Conservation (phyloP, 2,888 invertebrate genomes). For the Plusia festucae region DNA sequence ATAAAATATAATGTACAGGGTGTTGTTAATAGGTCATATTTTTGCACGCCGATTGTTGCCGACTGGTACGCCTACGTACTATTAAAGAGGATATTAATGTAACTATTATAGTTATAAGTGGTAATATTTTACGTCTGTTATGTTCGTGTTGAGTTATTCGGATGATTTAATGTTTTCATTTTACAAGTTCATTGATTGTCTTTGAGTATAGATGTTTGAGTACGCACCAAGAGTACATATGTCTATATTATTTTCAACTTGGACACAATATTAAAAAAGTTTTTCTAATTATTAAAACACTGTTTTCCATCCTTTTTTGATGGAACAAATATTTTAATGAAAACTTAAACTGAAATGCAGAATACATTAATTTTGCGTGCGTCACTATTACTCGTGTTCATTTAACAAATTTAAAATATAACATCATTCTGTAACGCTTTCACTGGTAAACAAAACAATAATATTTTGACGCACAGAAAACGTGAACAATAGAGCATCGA, state of each 20-base stretch:
- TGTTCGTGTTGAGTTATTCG: slow-evolving; percentile 36
- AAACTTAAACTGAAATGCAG: background rate
- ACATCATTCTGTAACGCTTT: background rate
- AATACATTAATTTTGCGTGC: too few relatives aligned
- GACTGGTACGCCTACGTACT: slow-evolving; percentile 53
- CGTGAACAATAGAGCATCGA: background rate
- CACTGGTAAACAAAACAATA: background rate
- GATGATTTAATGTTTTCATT: slow-evolving; percentile 5
- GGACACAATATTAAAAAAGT: too few relatives aligned
- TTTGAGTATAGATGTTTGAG: background rate
- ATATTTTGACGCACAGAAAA: background rate
- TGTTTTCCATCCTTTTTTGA: too few relatives aligned
- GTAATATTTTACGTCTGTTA: slow-evolving; percentile 42
- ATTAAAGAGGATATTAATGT: slow-evolving; percentile 60
- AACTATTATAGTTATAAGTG: slow-evolving; percentile 57
- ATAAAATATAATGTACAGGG: slow-evolving; percentile 83
- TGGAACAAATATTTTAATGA: background rate
- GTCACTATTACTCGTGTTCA: too few relatives aligned
- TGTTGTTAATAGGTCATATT: slow-evolving; percentile 78
- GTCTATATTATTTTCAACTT: background rate
- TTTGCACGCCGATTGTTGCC: slow-evolving; percentile 71
- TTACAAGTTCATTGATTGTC: slow-evolving; percentile 1
- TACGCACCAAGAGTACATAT: background rate
- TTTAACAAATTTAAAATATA: background rate
- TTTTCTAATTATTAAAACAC: too few relatives aligned